A percentile compares a stretch with the other conserved stretches of the same genome.
Evolutionary conservation across 2,113 vertebrate species (phyloP).

Genomic region (Dromas ardeola): DNA sequence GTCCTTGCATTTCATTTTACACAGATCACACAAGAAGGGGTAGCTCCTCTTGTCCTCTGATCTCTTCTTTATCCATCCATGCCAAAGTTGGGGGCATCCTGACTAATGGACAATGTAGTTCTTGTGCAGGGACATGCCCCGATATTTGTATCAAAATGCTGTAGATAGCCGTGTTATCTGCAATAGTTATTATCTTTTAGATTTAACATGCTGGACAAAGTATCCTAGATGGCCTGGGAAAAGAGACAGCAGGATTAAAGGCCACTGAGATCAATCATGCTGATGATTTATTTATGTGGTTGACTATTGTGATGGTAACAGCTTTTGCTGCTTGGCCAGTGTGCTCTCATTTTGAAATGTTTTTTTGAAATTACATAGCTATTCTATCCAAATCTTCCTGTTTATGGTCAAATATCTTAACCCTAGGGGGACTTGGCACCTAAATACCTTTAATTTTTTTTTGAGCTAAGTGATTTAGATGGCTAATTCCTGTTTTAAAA

Average conservation of each 20-base stretch:
- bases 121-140: background rate
- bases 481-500: background rate
- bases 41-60: background rate
- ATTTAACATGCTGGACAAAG: background rate
- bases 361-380: background rate
- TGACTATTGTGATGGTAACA: background rate
- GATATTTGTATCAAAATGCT: background rate
- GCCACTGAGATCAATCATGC: background rate
- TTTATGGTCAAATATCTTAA: background rate
- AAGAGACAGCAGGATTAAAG: slow-evolving; percentile 32
- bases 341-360: background rate
- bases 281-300: slow-evolving; percentile 14
- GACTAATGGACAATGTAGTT: background rate
- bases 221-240: slow-evolving; percentile 11
- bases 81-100: background rate
- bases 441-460: background rate
- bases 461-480: background rate
- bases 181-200: slow-evolving; percentile 1
- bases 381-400: background rate
- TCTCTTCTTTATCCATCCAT: background rate
- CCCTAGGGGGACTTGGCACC: background rate
- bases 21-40: background rate
- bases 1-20: background rate
- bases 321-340: background rate
- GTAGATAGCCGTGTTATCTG: background rate